Evolutionary conservation across 2,113 vertebrate species (phyloP), one percentile per base, ranked within the genome.

Genomic region (Austrofundulus limnaeus): DNA sequence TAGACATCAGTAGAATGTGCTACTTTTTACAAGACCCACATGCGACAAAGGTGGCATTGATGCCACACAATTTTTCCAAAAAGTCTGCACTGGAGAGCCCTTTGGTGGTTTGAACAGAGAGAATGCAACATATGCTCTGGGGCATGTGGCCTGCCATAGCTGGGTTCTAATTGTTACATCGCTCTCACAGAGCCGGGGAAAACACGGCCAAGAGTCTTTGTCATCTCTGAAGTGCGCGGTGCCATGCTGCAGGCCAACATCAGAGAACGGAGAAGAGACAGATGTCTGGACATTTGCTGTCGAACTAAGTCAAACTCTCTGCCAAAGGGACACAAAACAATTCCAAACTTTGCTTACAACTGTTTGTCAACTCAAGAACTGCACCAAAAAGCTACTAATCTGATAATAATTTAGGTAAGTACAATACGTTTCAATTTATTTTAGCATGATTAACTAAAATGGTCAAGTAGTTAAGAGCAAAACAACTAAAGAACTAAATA

Each of bases 211-310:
- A 89, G 82, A 82, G 87, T 89, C 90, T 92, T 93, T 92, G 91
- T 93, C 90, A 88, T 86, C 82, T 88, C 75, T 81, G 89, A 87
- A 88, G 80, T 86, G 88, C 83, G 81, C 59, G 75, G 82, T 86
- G 85, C 85, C 86, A 85, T 66, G 70, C 84, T 80, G 82, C 76
- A 77, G 82, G 72, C 87, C 82, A 80, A 85, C 87, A 89, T 87
- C 84, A 85, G 87, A 88, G 85, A 78, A 57, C 15, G 48, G 75
- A 79, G 79, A 67, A 63, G 77, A 85, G 90, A 85, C 91, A 92
- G 90, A 92, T 92, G 91, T 89, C 85, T 78, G 89, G 87, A 90
- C 90, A 90, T 91, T 91, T 87, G 86, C 85, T 91, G 88, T 90
- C 83, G 85, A 90, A 91, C 81, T 89, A 86, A 89, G 88, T 91